Percentiles rank a stretch among this genome's conserved stretches.
Evolutionary conservation across 1,140 invertebrate genomes (phyloP).

Genomic region (Nomia melanderi): DNA sequence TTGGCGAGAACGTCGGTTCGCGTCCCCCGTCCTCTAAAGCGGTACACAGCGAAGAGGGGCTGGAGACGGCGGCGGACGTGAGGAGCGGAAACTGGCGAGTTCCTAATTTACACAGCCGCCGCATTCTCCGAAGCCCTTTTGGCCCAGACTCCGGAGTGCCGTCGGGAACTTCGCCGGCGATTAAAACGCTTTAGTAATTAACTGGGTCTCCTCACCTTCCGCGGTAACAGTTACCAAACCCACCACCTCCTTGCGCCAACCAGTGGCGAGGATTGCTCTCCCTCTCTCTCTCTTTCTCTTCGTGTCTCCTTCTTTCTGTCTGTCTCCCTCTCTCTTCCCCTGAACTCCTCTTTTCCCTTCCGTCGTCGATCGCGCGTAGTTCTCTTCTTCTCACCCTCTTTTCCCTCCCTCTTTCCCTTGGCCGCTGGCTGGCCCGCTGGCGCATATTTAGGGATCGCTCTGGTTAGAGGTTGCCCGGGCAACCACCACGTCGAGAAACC

Average conservation of each 20-base stretch:
- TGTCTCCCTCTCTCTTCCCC: background rate
- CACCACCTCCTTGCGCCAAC: constrained; percentile 32
- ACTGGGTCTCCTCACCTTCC: constrained; percentile 69
- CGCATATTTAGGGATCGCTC: constrained; percentile 64
- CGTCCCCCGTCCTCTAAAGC: background rate
- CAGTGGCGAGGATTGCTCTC: constrained; percentile 3
- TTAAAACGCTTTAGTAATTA: constrained; percentile 79
- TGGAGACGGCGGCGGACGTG: background rate
- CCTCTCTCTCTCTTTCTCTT: background rate
- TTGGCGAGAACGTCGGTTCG: background rate
- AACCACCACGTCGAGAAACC: constrained; percentile 69
- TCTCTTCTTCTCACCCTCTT: constrained; percentile 49
- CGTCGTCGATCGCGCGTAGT: background rate
- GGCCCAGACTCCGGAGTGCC: constrained; percentile 58
- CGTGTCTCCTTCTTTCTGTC: background rate
- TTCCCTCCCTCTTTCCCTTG: constrained; percentile 25
- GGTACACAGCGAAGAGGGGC: too few species aligned
- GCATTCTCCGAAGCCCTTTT: constrained; percentile 58
- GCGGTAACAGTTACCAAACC: constrained; percentile 62
- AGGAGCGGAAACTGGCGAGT: constrained; percentile 53
- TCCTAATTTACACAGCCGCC: constrained; percentile 65
- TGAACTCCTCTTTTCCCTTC: background rate
- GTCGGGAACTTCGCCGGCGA: constrained; percentile 79
- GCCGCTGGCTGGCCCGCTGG: constrained; percentile 50
- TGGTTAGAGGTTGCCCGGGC: constrained; percentile 73